phyloP scores from a whole-genome alignment of 2,113 vertebrate species.

The Neotoma lepida region DNA sequence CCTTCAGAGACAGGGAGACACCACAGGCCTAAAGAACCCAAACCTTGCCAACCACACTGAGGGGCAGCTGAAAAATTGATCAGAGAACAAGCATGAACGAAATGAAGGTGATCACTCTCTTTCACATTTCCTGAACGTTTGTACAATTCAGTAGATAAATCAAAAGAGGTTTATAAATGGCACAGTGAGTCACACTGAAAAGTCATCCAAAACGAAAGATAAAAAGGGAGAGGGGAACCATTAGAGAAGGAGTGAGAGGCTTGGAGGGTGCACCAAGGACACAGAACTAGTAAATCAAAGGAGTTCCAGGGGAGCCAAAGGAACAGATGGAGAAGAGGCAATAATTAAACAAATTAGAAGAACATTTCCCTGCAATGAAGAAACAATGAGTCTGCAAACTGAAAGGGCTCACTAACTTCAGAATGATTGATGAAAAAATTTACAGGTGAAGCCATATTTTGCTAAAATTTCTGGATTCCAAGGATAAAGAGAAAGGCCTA shows the following conservation, averaged over 20 bases:
- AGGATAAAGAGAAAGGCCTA: constrained; percentile 10
- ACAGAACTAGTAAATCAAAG: not conserved
- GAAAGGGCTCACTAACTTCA: constrained; percentile 2
- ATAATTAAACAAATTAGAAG: constrained; percentile 50
- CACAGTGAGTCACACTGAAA: not conserved
- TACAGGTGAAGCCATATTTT: not conserved
- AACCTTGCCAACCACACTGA: not conserved
- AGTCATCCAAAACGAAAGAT: constrained; percentile 2
- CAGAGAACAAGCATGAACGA: not conserved
- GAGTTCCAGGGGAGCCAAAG: not conserved
- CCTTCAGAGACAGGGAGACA: not conserved
- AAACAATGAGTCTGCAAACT: constrained; percentile 41
- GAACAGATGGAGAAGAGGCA: constrained; percentile 49
- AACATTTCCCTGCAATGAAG: not conserved
- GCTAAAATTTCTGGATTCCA: constrained; percentile 22
- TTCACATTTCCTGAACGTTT: not conserved
- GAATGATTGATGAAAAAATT: constrained; percentile 15
- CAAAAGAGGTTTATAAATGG: not conserved
- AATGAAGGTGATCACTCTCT: not conserved
- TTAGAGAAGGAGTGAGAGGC: not conserved
- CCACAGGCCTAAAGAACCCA: not conserved
- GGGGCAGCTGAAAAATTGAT: not conserved
- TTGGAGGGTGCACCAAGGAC: not conserved
- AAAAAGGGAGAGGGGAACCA: not conserved
- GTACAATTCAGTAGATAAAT: not conserved